Conservation (phyloP, 1,140 invertebrate genomes). For the Zaprionus kolodkinae region DNA sequence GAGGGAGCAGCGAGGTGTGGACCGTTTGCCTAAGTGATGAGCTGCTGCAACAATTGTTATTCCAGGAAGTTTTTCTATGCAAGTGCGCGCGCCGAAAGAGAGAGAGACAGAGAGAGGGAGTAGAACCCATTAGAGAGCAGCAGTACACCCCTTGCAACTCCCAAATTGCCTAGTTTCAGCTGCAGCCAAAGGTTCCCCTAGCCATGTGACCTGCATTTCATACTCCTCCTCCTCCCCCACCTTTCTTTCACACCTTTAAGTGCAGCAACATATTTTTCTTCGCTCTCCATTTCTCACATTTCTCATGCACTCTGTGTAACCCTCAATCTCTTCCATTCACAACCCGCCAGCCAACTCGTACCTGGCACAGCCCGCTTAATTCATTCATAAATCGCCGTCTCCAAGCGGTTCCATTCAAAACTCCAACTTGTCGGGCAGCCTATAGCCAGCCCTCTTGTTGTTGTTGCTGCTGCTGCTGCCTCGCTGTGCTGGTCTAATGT, state of each 20-base stretch:
- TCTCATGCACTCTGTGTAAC: no score
- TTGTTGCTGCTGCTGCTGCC: constrained; percentile 35
- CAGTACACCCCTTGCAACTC: neutral
- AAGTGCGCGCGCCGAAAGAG: neutral
- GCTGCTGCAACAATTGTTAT: neutral
- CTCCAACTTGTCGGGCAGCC: constrained; percentile 43
- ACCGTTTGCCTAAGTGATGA: constrained; percentile 62
- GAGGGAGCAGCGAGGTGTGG: constrained; percentile 59
- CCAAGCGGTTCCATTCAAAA: constrained; percentile 33
- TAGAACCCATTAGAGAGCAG: constrained; percentile 3
- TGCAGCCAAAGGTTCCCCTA: neutral
- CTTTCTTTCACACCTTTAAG: neutral
- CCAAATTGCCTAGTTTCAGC: no score
- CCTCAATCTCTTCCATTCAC: constrained; percentile 18
- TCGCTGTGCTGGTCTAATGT: constrained; percentile 67
- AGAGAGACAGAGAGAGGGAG: neutral
- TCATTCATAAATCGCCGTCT: constrained; percentile 70
- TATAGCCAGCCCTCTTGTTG: constrained; percentile 5
- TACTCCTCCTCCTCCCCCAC: neutral
- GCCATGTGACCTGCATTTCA: neutral
- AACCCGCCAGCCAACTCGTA: constrained; percentile 10
- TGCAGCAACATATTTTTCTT: neutral
- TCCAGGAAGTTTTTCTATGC: neutral
- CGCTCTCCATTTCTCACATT: no score
- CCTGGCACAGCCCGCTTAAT: constrained; percentile 38